A percentile compares a stretch with the other conserved stretches of the same genome.
These are phyloP conservation scores for Ptychoptera albimana DNA, from an alignment of 2,888 invertebrate genomes.

Conservation along the genomic window DNA sequence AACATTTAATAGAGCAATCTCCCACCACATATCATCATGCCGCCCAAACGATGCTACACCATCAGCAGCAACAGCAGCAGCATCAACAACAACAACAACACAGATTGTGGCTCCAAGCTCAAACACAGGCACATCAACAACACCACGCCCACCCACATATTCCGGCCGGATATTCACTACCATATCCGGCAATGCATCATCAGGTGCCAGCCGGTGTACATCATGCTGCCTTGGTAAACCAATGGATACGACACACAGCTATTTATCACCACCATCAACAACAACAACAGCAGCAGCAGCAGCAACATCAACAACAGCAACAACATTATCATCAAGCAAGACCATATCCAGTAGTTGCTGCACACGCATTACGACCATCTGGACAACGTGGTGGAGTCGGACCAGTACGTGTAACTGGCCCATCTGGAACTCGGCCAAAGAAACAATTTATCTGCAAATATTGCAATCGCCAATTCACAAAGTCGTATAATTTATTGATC, in stretches of 20 bases:
- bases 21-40: slow-evolving; percentile 2
- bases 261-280: slow-evolving; percentile 39
- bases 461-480: slow-evolving; percentile 93
- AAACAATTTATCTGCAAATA: slow-evolving; percentile 94
- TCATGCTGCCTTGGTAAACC: slow-evolving; percentile 48
- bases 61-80: slow-evolving; percentile 26
- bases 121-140: slow-evolving; percentile 13
- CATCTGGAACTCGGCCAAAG: slow-evolving; percentile 47
- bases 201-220: slow-evolving; percentile 33
- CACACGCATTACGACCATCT: slow-evolving; percentile 20
- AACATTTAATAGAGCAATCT: slow-evolving; percentile 9
- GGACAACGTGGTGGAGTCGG: slow-evolving; percentile 29
- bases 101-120: slow-evolving; percentile 13
- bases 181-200: slow-evolving; percentile 22
- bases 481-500: slow-evolving; percentile 93
- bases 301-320: slow-evolving; percentile 8
- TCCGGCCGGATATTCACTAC: slow-evolving; percentile 3
- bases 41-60: slow-evolving; percentile 22
- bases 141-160: slow-evolving; percentile 9
- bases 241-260: slow-evolving; percentile 58
- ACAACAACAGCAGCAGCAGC: slow-evolving; percentile 6
- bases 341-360: slow-evolving; percentile 34
- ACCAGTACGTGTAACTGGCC: slow-evolving; percentile 37
- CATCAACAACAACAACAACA: slow-evolving; percentile 13
- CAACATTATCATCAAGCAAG: slow-evolving; percentile 22